Conservation (phyloP, 2,113 vertebrate genomes). For the Tympanuchus pallidicinctus region DNA sequence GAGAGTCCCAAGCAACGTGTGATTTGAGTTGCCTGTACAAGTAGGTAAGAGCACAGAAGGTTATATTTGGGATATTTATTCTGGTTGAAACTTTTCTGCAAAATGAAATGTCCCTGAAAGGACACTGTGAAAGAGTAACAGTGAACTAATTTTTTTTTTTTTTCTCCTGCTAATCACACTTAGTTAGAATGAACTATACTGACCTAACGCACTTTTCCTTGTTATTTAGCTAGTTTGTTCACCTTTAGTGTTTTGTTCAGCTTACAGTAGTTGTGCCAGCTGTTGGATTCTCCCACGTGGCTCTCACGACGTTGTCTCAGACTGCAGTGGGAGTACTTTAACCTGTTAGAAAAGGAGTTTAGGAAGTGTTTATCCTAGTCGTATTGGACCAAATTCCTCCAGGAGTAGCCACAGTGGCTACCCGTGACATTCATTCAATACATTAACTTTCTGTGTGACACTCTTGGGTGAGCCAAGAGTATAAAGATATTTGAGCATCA, state of each 20-base stretch:
- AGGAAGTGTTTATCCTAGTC: not conserved
- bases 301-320: not conserved
- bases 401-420: not conserved
- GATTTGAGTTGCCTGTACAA: not conserved
- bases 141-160: constrained; percentile 28
- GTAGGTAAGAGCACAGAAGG: constrained; percentile 18
- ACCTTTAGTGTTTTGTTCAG: not conserved
- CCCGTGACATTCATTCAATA: not conserved
- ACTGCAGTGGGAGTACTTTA: not conserved
- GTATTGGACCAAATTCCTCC: constrained; percentile 2
- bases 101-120: not conserved
- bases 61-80: constrained; percentile 24
- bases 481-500: not conserved
- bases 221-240: constrained; percentile 35
- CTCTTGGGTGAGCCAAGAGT: not conserved
- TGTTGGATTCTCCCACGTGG: not conserved
- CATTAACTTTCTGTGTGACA: not conserved
- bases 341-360: not conserved
- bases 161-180: constrained; percentile 48
- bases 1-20: constrained; percentile 13
- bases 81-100: not conserved
- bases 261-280: not conserved
- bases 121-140: not conserved
- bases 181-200: constrained; percentile 45
- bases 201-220: constrained; percentile 44